Base-by-base conservation (phyloP, 2,797 vertebrate genomes). In the Limosa lapponica region DNA sequence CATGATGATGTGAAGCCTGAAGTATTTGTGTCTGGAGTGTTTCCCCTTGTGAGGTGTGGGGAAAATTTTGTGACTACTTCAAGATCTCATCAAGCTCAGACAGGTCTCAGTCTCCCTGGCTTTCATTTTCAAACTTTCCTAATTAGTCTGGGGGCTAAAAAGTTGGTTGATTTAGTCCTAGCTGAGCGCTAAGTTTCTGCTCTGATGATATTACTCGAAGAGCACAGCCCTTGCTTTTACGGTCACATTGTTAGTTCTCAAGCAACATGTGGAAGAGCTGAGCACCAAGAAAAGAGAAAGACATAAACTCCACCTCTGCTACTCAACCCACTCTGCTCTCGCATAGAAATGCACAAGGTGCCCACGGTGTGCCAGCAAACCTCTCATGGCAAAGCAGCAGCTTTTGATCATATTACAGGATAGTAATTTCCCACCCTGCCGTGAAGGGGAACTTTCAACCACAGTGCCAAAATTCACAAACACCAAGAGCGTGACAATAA, bases 401-500 rank as follows among this genome's bases (percentile, higher is more conserved):
- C 41, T 88, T 87, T 81, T 58, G 71, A 22, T 34, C 55, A 34
- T 78, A 64, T 64, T 73, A 69, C 34, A 86, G 51, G 58, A 65
- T 54, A 77, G 82, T 49, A 25, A 86, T 59, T 74, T 88, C 69
- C 22, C 46, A 67, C 54, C 46, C 67, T 80, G 71, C n/a, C 0
- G 0, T 14, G 39, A n/a, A 77, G 37, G 73, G 69, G 69, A 91
- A 34, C 62, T 78, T 85, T 52, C 62, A 89, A 61, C 44, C 67
- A 90, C 43, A 41, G 86, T 87, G 93, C 83, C 72, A 80, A 92
- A 87, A 87, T 67, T 92, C 78, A 94, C 89, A 70, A 90, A 92
- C 77, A 93, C 64, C 65, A 55, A 84, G 59, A 84, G 74, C 7
- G 5, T 91, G 77, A 89, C 86, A 79, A 28, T 55, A 87, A 84